phyloP scores from a whole-genome alignment of 1,140 invertebrate species.

The Oreohelix idahoensis region DNA sequence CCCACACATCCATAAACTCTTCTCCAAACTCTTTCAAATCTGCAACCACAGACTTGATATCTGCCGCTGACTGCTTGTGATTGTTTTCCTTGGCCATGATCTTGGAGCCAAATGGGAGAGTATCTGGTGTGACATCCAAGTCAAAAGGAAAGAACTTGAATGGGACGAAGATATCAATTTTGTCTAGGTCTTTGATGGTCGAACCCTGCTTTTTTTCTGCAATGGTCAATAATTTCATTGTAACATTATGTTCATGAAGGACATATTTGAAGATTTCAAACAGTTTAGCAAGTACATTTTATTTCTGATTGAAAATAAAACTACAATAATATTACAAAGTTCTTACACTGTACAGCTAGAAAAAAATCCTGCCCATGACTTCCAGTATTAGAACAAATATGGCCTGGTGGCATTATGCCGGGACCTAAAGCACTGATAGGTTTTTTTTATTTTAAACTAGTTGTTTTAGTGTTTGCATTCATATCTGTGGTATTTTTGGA shows the following conservation, averaged over 20 bases:
- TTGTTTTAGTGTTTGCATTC: too few species aligned
- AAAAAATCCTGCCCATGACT: too few species aligned
- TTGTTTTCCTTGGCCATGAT: not conserved
- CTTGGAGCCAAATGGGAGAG: not conserved
- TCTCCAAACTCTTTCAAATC: constrained; percentile 46
- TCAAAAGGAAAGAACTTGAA: constrained; percentile 47
- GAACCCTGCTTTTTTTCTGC: constrained; percentile 42
- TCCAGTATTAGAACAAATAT: too few species aligned
- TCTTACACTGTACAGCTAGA: too few species aligned
- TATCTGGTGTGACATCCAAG: not conserved
- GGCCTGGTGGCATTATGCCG: too few species aligned
- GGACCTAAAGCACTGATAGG: too few species aligned
- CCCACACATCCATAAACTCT: constrained; percentile 47
- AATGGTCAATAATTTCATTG: not conserved
- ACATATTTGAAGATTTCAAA: not conserved
- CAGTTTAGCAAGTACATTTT: not conserved
- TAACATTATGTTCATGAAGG: not conserved
- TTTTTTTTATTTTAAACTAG: too few species aligned
- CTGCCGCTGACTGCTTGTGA: not conserved
- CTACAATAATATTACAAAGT: not conserved
- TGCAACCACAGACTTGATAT: not conserved
- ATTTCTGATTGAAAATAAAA: not conserved
- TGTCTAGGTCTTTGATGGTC: constrained; percentile 45
- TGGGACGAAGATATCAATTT: constrained; percentile 39
- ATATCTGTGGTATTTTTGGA: too few species aligned